Evolutionary conservation across 1,140 invertebrate species (phyloP), one percentile per base, ranked within the genome.

Genomic region (Drosophila ficusphila): DNA sequence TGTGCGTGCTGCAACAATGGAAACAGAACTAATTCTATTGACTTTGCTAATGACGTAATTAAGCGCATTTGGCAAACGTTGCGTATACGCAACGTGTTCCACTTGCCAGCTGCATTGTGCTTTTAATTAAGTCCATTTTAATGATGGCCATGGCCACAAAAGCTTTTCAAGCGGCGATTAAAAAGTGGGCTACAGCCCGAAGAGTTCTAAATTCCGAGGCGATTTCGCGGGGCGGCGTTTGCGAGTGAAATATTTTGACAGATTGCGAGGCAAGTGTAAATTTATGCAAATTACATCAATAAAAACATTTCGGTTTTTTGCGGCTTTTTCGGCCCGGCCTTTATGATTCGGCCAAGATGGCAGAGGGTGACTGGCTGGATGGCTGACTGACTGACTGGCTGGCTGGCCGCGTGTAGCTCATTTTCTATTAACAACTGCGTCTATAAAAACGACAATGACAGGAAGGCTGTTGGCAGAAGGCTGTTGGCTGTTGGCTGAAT

Each of bases 21-120:
- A 64, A 76, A 29, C 57, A 47, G 14, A 68, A 88, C 82, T 88
- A 81, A 88, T 81, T 86, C 77, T 88, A 86, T 86, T 88, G 81
- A 86, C 81, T 88, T 77, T 86, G 77, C 81, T 88, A 86, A 88
- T 88, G 81, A 86, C 82, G 81, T 86, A 88, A 86, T 86, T 88
- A 88, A 77, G 81, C 77, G 81, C 73, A 86, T 88, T 85, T 85
- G 82, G 47, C 46, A 41, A 34, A 61, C 61, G 27, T 27, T 53
- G 68, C 82, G 82, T 86, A 85, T 81, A 86, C 76, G 72, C 76
- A 74, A 81, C 62, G 46, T 74, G 57, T 49, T 49, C 29, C 65
- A 33, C 36, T 46, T 42, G 51, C 52, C 33, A 54, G 42, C 51
- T 42, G 53, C 34, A 62, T 73, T 86, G 71, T 86, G 65, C 56